Percentiles rank a stretch among this genome's conserved stretches.
Evolutionary conservation across 2,113 vertebrate genomes (phyloP).

Genomic region (Rhinolophus sinicus): DNA sequence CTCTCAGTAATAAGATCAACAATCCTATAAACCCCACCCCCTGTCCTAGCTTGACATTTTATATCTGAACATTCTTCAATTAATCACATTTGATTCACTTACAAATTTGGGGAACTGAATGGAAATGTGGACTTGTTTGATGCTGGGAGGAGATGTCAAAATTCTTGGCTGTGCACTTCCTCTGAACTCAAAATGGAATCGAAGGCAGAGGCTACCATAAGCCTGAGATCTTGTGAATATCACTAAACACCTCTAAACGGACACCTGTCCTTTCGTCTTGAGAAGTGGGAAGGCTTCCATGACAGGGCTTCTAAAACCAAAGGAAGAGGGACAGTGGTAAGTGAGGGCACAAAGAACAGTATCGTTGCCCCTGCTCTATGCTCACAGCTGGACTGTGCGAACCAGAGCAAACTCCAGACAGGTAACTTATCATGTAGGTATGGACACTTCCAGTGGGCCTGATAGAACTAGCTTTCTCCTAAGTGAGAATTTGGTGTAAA

Average conservation of each 20-base stretch:
- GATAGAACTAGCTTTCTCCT: not conserved
- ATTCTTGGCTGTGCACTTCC: not conserved
- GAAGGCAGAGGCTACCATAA: not conserved
- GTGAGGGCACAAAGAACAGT: not conserved
- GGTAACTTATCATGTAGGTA: not conserved
- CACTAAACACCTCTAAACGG: not conserved
- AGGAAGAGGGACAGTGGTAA: not conserved
- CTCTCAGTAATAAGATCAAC: constrained; percentile 10
- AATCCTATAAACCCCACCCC: not conserved
- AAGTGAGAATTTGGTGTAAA: not conserved
- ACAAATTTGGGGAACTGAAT: not conserved
- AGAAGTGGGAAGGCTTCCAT: not conserved
- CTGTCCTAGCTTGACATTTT: not conserved
- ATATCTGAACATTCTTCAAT: not conserved
- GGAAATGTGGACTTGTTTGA: not conserved
- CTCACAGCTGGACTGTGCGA: not conserved
- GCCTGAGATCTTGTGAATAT: not conserved
- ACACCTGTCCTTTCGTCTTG: not conserved
- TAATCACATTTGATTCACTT: not conserved
- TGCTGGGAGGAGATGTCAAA: not conserved
- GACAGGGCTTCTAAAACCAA: not conserved
- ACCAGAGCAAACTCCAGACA: not conserved
- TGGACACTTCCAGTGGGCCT: not conserved
- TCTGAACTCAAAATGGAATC: not conserved
- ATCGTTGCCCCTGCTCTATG: not conserved